Percentiles rank a stretch among this genome's conserved stretches.
phyloP scores from a whole-genome alignment of 2,888 invertebrate species.

The Lypha dubia region DNA sequence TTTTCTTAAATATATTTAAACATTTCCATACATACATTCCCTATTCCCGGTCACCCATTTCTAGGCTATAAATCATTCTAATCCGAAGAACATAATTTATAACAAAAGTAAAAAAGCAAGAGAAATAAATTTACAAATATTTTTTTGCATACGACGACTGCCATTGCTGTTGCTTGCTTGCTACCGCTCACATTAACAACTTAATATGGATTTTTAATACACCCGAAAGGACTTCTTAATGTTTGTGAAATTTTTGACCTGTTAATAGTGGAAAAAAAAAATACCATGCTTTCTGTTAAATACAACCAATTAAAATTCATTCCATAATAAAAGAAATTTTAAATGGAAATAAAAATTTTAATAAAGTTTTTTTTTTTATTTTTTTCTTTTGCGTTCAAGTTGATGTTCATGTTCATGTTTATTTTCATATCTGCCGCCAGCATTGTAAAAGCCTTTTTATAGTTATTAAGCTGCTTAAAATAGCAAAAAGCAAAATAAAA shows the following conservation, averaged over 20 bases:
- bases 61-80: not conserved
- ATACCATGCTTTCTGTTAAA: not conserved
- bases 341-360: not conserved
- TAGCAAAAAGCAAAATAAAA: not conserved
- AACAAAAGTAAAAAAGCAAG: too few relatives aligned
- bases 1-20: too few relatives aligned
- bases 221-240: not conserved
- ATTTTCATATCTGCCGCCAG: not conserved
- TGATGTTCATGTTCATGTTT: too few relatives aligned
- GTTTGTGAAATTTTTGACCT: not conserved
- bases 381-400: too few relatives aligned
- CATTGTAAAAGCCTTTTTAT: not conserved
- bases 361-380: not conserved
- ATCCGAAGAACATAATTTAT: not conserved
- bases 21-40: not conserved
- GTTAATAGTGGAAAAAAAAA: not conserved
- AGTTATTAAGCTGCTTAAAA: constrained; percentile 21
- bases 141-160: too few relatives aligned
- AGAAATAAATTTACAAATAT: too few relatives aligned
- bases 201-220: constrained; percentile 44
- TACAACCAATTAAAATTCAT: constrained; percentile 28
- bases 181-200: constrained; percentile 26
- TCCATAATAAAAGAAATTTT: not conserved
- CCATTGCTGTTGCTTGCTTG: not conserved
- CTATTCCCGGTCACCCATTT: not conserved